Base-by-base conservation (phyloP, 2,888 invertebrate genomes). In the Pristionchus exspectatus region DNA sequence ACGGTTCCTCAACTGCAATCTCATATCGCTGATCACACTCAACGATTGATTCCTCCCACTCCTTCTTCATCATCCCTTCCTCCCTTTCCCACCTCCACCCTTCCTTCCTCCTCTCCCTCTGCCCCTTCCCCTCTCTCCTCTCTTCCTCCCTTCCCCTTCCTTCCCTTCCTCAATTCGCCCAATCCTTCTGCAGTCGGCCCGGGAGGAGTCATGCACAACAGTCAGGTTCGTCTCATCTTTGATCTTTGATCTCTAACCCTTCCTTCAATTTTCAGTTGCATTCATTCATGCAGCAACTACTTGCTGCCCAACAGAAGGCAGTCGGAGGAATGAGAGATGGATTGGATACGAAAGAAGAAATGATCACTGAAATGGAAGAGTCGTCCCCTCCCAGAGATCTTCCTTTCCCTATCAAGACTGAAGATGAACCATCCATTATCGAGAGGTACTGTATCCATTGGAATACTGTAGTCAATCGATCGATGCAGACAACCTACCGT, bases 21-120 rank as follows among this genome's bases (percentile, higher is more conserved):
- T 24, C 94, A 94, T 84, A 92, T 94, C 66, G 90, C 91, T 2
- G 92, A 94, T 69, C 94, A 94, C 90, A 92, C 92, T 30, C 90
- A 91, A 74, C 89, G 90, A 27, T 69, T 91, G 86, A 12, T 33
- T 14, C 56, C 84, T 27, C 84, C 84, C 18, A 12, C 56, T 56
- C 84, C 50, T n/a, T 77, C n/a, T 54, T 38, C 54, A 30, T n/a
- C 83, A 50, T 56, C 56, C 30, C 90, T 50, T 27, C 66, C 27
- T 54, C 59, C 54, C 33, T 83, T 44, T 83, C 30, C 56, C 50
- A 21, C 27, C 86, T 56, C 59, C 81, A 33, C 88, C 59, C 24
- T 63, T n/a, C 27, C 27, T 66, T n/a, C 81, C n/a, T 24, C 81
- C 81, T 74, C 21, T 90, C 87, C 30, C 30, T 56, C 56, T 56